These are phyloP conservation scores for Callorhinus ursinus DNA, from an alignment of 2,113 vertebrate genomes.

Conservation along the genomic window DNA sequence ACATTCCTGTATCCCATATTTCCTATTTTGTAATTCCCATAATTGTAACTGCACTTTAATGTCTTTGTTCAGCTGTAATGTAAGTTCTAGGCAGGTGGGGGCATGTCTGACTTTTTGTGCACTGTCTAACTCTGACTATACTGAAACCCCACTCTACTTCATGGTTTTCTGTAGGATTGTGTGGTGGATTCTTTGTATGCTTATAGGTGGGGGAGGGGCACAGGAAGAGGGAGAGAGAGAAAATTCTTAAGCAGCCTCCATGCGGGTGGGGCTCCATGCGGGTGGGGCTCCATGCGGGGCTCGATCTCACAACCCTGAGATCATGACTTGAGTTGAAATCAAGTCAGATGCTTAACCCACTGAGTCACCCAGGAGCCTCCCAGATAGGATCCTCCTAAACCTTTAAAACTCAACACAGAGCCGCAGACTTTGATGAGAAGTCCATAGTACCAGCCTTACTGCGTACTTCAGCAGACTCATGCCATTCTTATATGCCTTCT, in stretches of 20 bases:
- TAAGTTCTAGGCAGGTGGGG: not conserved
- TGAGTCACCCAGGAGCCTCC: not conserved
- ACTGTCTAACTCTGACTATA: not conserved
- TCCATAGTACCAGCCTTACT: not conserved
- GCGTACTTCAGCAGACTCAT: not conserved
- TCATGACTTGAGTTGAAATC: not conserved
- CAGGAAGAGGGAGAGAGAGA: not conserved
- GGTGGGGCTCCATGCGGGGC: not conserved
- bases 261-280: not conserved
- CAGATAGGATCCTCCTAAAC: not conserved
- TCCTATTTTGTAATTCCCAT: not conserved
- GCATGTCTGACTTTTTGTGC: not conserved
- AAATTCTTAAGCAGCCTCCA: not conserved
- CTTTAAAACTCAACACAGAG: not conserved
- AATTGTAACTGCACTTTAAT: not conserved
- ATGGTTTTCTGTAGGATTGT: not conserved
- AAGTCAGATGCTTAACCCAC: not conserved
- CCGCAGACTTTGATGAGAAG: not conserved
- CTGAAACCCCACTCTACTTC: not conserved
- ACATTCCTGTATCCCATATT: not conserved
- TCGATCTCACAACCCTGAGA: not conserved
- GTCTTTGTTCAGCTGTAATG: not conserved
- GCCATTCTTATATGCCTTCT: not conserved
- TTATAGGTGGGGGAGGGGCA: not conserved
- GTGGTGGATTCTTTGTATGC: not conserved